Conservation (phyloP, 2,888 invertebrate species). For the Blastobasis lacticolella region DNA sequence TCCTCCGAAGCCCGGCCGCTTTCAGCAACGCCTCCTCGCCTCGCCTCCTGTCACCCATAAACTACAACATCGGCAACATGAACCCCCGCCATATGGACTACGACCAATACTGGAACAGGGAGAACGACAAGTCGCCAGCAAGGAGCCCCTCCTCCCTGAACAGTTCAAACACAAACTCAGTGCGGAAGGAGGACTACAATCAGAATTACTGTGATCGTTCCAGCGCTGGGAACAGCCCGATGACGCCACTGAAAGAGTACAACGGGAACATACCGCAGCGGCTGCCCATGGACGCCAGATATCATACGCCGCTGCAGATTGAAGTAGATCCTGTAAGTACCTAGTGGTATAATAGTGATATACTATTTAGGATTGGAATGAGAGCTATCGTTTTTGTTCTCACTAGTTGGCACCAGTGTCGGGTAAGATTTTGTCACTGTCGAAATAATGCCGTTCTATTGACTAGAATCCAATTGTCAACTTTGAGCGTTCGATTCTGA, state of each 20-base stretch:
- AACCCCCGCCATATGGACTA: conserved; percentile 66
- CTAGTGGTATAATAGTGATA: background rate
- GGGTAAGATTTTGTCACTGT: no score
- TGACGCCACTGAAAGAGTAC: conserved; percentile 43
- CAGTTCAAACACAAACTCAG: conserved; percentile 36
- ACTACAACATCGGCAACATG: conserved; percentile 70
- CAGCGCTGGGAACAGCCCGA: conserved; percentile 51
- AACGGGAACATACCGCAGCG: conserved; percentile 54
- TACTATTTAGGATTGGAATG: no score
- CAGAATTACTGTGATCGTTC: conserved; percentile 59
- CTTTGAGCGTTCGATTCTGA: no score
- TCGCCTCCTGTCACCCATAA: conserved; percentile 58
- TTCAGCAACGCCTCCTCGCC: conserved; percentile 65
- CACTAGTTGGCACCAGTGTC: no score
- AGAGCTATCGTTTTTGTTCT: no score
- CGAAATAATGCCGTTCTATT: no score
- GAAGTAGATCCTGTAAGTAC: conserved; percentile 81
- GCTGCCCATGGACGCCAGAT: conserved; percentile 41
- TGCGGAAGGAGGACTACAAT: conserved; percentile 55
- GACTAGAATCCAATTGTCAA: no score
- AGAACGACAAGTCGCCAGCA: conserved; percentile 49
- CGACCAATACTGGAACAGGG: conserved; percentile 55
- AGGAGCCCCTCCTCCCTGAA: conserved; percentile 45
- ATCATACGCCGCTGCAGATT: conserved; percentile 74
- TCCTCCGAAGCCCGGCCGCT: conserved; percentile 51